Base-by-base conservation (phyloP, 2,113 vertebrate genomes). In the Ceyx melanurus region DNA sequence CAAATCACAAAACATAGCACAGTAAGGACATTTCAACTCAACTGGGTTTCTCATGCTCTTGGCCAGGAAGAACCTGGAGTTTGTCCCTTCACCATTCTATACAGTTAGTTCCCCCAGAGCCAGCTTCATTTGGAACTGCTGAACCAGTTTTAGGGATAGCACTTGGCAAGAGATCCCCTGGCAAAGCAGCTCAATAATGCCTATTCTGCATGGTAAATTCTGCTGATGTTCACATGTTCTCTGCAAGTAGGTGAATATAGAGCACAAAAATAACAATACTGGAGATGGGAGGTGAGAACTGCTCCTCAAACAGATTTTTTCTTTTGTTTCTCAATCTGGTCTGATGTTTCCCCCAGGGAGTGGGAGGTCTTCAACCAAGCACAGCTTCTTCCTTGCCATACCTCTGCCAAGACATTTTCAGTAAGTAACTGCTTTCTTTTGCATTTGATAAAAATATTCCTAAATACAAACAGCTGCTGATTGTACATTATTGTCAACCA, bases 151-250 rank as follows among this genome's bases (percentile, higher is more conserved):
- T 9, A 48, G 18, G n/a, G 35, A 45, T 8, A 37, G 25, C 9
- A 10, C 8, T 31, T 13, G 28, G 14, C 54, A 68, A 45, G 40
- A 48, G 28, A 35, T 26, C 21, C 42, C 43, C 22, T 6, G 22
- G 48, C 17, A 53, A 68, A 90, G 56, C 29, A 64, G 35, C 53
- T 61, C 0, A 0, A 1, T 33, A 18, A 37, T 0, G 1, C 6
- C 23, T 51, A 1, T 22, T 70, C 48, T n/a, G 54, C 60, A 51
- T 1, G 5, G 31, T 42, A 51, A 46, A 31, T 64, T n/a, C 75
- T 46, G 29, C 28, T 58, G 71, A 42, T 18, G 25, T 51, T 77
- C 25, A 37, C 0, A 1, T 2, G 2, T 45, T 26, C 14, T 50
- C 62, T 71, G 50, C 10, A 25, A 25, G 35, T 11, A 78, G 28